Conservation (phyloP, 2,113 vertebrate genomes). For the Albula goreensis region DNA sequence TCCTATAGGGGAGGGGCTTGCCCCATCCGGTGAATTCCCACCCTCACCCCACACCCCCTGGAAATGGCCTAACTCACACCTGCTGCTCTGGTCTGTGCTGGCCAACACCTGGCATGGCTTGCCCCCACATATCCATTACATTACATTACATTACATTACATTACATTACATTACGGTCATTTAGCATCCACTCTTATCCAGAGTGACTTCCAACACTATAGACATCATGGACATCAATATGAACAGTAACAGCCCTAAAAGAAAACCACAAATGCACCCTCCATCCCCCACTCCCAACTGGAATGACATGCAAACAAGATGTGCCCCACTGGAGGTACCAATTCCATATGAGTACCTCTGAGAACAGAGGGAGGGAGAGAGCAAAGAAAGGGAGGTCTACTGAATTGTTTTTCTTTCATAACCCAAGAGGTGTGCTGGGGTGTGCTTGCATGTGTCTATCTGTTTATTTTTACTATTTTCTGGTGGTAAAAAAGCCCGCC, state of each 20-base stretch:
- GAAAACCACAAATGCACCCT: too few relatives aligned
- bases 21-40: slow-evolving; percentile 40
- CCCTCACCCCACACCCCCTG: not conserved
- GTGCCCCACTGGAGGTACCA: too few relatives aligned
- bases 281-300: too few relatives aligned
- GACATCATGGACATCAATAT: too few relatives aligned
- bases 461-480: slow-evolving; percentile 49
- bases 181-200: too few relatives aligned
- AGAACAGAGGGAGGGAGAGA: too few relatives aligned
- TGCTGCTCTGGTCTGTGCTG: slow-evolving; percentile 55
- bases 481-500: slow-evolving; percentile 15
- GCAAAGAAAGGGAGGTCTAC: too few relatives aligned
- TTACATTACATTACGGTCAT: not conserved
- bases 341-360: too few relatives aligned
- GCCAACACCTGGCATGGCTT: slow-evolving; percentile 6
- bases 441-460: not conserved
- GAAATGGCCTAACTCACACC: slow-evolving; percentile 39
- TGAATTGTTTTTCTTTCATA: too few relatives aligned
- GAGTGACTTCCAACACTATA: too few relatives aligned
- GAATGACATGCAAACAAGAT: too few relatives aligned
- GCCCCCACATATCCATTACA: not conserved
- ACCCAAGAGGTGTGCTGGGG: not conserved
- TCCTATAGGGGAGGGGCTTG: not conserved
- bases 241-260: too few relatives aligned
- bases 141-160: not conserved